phyloP scores from a whole-genome alignment of 2,113 vertebrate species.

The Grus americana region DNA sequence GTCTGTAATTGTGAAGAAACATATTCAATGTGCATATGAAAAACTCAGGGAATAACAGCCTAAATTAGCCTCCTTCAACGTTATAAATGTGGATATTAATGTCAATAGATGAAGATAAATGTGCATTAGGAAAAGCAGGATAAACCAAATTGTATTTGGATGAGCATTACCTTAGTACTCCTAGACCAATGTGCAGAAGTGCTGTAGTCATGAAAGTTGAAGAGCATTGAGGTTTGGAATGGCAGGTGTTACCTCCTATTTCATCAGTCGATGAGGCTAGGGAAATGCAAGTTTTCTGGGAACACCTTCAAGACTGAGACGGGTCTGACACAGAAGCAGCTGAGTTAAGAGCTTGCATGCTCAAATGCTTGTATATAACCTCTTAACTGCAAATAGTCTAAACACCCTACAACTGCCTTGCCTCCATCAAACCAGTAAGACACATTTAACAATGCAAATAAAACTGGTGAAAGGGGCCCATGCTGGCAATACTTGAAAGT shows the following conservation, averaged over 20 bases:
- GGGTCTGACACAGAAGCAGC: background rate
- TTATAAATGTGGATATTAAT: background rate
- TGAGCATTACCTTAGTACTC: background rate
- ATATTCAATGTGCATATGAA: background rate
- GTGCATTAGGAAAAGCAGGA: background rate
- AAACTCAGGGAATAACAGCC: conserved; percentile 69
- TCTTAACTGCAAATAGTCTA: background rate
- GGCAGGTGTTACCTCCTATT: background rate
- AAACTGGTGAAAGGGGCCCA: background rate
- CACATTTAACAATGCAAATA: background rate
- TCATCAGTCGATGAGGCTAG: background rate
- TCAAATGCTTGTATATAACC: background rate
- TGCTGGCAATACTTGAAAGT: background rate
- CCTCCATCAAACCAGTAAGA: background rate
- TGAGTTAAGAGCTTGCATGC: background rate
- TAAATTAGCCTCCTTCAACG: conserved; percentile 45
- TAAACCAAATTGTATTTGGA: background rate
- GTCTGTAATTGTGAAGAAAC: background rate
- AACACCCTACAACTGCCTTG: background rate
- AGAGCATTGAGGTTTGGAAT: background rate
- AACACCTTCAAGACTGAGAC: background rate
- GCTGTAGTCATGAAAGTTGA: background rate
- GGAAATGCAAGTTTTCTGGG: background rate
- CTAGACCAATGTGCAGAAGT: background rate
- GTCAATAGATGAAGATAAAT: background rate